phyloP scores from a whole-genome alignment of 2,113 vertebrate species.

The Odobenus rosmarus region DNA sequence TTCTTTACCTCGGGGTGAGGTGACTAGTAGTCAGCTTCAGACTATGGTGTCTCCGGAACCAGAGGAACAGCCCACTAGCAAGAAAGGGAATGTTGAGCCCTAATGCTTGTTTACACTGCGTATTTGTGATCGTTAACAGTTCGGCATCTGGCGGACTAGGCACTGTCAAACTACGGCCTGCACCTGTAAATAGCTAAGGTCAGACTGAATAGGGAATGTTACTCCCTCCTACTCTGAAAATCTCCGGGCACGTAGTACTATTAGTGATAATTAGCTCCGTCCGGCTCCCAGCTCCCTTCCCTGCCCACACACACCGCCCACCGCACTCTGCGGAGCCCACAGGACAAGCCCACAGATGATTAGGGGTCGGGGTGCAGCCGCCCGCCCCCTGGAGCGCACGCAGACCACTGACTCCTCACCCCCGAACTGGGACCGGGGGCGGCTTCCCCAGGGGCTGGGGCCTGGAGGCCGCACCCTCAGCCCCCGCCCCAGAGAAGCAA shows the following conservation, averaged over 20 bases:
- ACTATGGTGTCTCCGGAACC: neutral
- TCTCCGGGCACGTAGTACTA: neutral
- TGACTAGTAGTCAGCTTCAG: slow-evolving; percentile 49
- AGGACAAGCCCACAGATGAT: neutral
- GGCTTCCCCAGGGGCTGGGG: neutral
- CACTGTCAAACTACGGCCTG: neutral
- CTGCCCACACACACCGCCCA: neutral
- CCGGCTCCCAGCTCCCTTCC: neutral
- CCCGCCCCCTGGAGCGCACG: neutral
- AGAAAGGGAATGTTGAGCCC: neutral
- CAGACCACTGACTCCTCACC: neutral
- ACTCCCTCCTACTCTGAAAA: neutral
- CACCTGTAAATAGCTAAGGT: neutral
- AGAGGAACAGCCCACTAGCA: neutral
- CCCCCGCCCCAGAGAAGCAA: neutral
- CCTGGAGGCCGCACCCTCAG: neutral
- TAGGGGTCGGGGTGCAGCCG: neutral
- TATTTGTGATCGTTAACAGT: neutral
- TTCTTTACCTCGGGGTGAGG: slow-evolving; percentile 56
- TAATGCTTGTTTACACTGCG: neutral
- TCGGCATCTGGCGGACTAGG: neutral
- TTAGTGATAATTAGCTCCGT: neutral
- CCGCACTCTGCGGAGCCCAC: neutral
- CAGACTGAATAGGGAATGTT: neutral
- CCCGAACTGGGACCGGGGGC: neutral